Base-by-base conservation (phyloP, 2,797 vertebrate species). In the Pipistrellus nathusii region DNA sequence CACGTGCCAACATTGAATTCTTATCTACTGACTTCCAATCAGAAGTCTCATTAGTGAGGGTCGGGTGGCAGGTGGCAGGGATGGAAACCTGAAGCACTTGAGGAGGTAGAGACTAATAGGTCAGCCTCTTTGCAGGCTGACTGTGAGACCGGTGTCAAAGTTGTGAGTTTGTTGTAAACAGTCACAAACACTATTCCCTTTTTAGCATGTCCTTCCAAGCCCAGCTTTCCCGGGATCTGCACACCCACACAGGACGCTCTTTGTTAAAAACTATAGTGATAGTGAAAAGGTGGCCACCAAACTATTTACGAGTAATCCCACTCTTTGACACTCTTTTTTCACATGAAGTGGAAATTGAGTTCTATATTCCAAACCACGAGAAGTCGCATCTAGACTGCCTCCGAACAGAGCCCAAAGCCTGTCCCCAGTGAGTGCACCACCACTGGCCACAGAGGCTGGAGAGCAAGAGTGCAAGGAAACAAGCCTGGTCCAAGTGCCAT, bases 1-100 rank as follows among this genome's bases (percentile, higher is more conserved):
- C 25, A n/a, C 3, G 9, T 83, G 95, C 95, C 90, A 96, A 27
- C 27, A 41, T 15, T 85, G 88, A 96, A 87, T 68, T 93, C 89
- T 88, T 32, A 8, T 71, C 59, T 62, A 41, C 64, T 35, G 91
- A 93, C 85, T 82, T 95, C 84, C 41, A 23, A 17, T 78, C 57
- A 72, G 62, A 93, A 92, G 94, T 64, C 51, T 91, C 35, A 32
- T 27, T 44, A 76, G n/a, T 20, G 6, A 14, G 8, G 18, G 2
- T 18, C 8, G 13, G 18, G 68, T 5, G 48, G 46, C 9, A 64
- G 48, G 57, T 64, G 38, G 62, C 69, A 91, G 72, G 76, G 80
- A 44, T 68, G 66, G 77, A 68, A 83, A 57, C 83, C 80, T 66
- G 82, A 75, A 77, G 69, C 75, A 86, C 88, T 85, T 88, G 87